phyloP scores from a whole-genome alignment of 1,140 invertebrate genomes.

The Caenorhabditis inopinata region DNA sequence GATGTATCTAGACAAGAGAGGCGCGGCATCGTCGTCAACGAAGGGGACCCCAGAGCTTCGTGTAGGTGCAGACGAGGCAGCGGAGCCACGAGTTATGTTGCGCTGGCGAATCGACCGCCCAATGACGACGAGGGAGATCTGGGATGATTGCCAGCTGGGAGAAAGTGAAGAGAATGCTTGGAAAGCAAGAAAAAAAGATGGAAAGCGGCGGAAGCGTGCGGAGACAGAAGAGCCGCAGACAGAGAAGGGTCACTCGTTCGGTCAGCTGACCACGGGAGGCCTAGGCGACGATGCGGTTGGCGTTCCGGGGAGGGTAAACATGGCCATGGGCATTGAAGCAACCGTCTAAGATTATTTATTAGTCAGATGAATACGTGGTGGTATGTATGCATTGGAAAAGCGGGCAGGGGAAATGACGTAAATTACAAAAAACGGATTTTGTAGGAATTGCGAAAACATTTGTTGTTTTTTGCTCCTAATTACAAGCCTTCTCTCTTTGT shows the following conservation, averaged over 20 bases:
- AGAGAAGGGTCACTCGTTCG: slow-evolving; percentile 28
- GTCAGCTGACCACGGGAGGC: not conserved
- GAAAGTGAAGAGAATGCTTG: not conserved
- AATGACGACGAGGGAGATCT: slow-evolving; percentile 3
- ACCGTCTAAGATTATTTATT: slow-evolving; percentile 3
- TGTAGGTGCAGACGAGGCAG: not conserved
- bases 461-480: no score
- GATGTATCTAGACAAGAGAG: slow-evolving; percentile 18
- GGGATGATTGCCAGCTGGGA: slow-evolving; percentile 21
- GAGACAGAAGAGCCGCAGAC: slow-evolving; percentile 12
- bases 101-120: not conserved
- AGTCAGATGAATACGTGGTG: no score
- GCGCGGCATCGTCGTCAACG: not conserved
- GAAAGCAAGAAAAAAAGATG: not conserved
- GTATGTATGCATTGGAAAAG: no score
- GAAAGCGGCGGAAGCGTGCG: not conserved
- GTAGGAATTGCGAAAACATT: no score
- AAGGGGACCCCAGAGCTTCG: not conserved
- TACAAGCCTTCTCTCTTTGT: no score
- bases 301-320: slow-evolving; percentile 25
- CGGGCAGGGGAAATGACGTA: no score
- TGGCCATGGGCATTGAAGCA: not conserved
- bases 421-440: no score
- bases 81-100: slow-evolving; percentile 5
- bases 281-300: not conserved